Base-by-base conservation (phyloP, 1,140 invertebrate genomes). In the Harpegnathos saltator region DNA sequence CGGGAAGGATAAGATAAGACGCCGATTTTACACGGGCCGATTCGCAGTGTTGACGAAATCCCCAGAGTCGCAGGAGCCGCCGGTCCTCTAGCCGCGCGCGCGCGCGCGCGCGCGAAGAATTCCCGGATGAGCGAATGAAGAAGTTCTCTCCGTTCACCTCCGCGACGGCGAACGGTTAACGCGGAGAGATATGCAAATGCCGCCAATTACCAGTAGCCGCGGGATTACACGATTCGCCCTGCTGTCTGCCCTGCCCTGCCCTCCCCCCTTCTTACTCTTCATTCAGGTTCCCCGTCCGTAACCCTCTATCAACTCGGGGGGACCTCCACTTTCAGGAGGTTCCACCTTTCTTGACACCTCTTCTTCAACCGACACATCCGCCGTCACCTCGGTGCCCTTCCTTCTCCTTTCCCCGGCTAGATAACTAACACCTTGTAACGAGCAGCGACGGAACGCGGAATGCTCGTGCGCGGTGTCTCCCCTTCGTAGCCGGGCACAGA, bases 161-260 rank as follows among this genome's bases (percentile, higher is more conserved):
- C 38, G 66, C 71, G 84, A 44, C 83, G 48, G 14, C 14, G 63
- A 61, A 74, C 82, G 44, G 72, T 84, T 85, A 68, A 80, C 50
- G 62, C 24, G 66, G 58, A 61, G 85, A 91, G 91, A 92, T 93
- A 94, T 94, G 93, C 92, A 93, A 93, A 94, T 93, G 85, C 85
- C 89, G 86, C 92, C 93, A 93, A 94, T 93, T 94, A 92, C 90
- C 89, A 86, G 90, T 91, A 90, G 86, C 88, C 83, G 69, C 86
- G 72, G 87, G 89, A 92, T 92, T 92, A 89, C 92, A 92, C 85
- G 74, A 88, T 78, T 81, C 38, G 62, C 33, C 82, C 59, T 44
- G 38, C 29, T 9, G 7, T 44, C 3, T 9, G 3, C 38, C 38
- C 26, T 38, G 33, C n/a, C 24, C 44, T n/a, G 52, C 29, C 44